A percentile compares a stretch with the other conserved stretches of the same genome.
Conservation (phyloP, 2,113 vertebrate species). For the Oophaga pumilio region DNA sequence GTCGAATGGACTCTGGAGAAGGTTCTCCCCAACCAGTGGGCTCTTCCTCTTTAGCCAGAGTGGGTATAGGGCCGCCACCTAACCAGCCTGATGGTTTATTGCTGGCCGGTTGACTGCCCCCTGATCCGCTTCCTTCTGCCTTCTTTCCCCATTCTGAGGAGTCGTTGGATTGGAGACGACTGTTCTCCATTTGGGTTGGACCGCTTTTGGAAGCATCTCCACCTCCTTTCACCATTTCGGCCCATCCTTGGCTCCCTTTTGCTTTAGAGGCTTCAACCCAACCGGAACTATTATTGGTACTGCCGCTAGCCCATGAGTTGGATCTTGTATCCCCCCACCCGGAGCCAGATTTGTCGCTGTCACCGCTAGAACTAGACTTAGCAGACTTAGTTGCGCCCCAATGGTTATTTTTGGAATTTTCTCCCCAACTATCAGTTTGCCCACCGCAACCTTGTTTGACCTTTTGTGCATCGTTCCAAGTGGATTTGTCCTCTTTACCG, state of each 20-base stretch:
- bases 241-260: constrained; percentile 85
- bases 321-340: constrained; percentile 88
- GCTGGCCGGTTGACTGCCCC: constrained; percentile 71
- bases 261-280: constrained; percentile 81
- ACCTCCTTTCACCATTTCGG: constrained; percentile 81
- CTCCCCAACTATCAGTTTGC: constrained; percentile 80
- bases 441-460: constrained; percentile 81
- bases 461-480: constrained; percentile 88
- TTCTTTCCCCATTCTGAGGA: constrained; percentile 89
- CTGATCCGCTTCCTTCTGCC: constrained; percentile 77
- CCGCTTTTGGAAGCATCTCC: constrained; percentile 77
- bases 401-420: constrained; percentile 78
- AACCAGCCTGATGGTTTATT: constrained; percentile 83
- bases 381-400: constrained; percentile 87
- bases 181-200: constrained; percentile 62
- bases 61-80: constrained; percentile 86
- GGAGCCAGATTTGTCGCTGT: constrained; percentile 88
- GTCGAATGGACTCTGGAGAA: constrained; percentile 91
- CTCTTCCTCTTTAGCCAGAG: constrained; percentile 82
- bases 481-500: constrained; percentile 79
- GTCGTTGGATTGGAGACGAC: constrained; percentile 62
- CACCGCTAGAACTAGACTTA: constrained; percentile 84
- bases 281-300: constrained; percentile 73
- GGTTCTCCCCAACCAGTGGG: constrained; percentile 96
- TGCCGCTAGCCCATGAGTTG: constrained; percentile 82